phyloP scores from a whole-genome alignment of 2,888 invertebrate species.

The Mesochorus sp. region DNA sequence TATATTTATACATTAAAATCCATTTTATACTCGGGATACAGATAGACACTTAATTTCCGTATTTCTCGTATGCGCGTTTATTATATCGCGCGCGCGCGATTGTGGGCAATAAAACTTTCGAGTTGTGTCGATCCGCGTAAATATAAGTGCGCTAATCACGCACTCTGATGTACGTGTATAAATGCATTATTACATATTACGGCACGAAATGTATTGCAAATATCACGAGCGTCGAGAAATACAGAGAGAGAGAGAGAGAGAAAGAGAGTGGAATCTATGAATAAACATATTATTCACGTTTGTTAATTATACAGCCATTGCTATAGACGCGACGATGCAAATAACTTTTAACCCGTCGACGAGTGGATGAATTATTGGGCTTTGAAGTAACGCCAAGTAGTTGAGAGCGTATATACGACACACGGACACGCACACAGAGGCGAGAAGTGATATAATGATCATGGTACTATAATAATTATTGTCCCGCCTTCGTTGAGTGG shows the following conservation, averaged over 20 bases:
- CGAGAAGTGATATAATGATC: constrained; percentile 17
- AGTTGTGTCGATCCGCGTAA: not conserved
- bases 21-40: not conserved
- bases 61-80: constrained; percentile 6
- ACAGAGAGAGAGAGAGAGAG: constrained; percentile 6
- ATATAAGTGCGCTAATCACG: constrained; percentile 5
- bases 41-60: constrained; percentile 42
- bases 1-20: constrained; percentile 24
- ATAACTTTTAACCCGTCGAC: constrained; percentile 39
- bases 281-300: constrained; percentile 36
- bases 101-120: constrained; percentile 19
- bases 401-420: not conserved
- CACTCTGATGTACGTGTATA: constrained; percentile 8
- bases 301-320: constrained; percentile 33
- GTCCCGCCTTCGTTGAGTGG: not conserved
- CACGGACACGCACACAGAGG: not conserved
- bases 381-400: constrained; percentile 35
- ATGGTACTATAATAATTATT: constrained; percentile 11
- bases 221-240: not conserved
- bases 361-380: constrained; percentile 40
- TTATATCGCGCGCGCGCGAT: constrained; percentile 7
- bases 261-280: constrained; percentile 14
- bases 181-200: not conserved
- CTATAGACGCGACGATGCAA: constrained; percentile 29
- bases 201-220: not conserved